Percentiles rank a stretch among this genome's conserved stretches.
phyloP scores from a whole-genome alignment of 2,888 invertebrate genomes.

The Acronicta aceris region DNA sequence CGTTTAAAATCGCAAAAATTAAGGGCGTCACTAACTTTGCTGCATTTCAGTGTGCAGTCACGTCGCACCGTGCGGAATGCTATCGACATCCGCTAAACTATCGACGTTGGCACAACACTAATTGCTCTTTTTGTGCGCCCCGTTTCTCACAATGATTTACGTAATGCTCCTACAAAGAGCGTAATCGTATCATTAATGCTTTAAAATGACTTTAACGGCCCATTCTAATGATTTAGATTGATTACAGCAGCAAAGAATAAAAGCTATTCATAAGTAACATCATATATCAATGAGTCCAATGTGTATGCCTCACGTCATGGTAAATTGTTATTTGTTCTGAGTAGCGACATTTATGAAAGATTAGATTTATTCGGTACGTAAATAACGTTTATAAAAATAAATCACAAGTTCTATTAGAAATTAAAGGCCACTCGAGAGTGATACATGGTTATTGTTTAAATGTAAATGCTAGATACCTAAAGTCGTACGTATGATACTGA shows the following conservation, averaged over 20 bases:
- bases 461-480: neutral
- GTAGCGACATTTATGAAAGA: slow-evolving; percentile 49
- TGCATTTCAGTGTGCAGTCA: slow-evolving; percentile 81
- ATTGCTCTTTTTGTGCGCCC: slow-evolving; percentile 82
- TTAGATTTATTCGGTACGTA: slow-evolving; percentile 47
- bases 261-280: slow-evolving; percentile 53
- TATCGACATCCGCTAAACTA: slow-evolving; percentile 88
- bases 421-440: slow-evolving; percentile 17
- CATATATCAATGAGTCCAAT: slow-evolving; percentile 49
- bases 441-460: slow-evolving; percentile 4
- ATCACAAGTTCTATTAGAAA: slow-evolving; percentile 21
- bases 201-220: slow-evolving; percentile 77
- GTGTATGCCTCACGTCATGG: slow-evolving; percentile 30
- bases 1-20: slow-evolving; percentile 56
- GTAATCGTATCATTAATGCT: slow-evolving; percentile 82
- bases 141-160: slow-evolving; percentile 84
- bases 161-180: slow-evolving; percentile 71
- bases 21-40: slow-evolving; percentile 56
- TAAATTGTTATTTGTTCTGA: slow-evolving; percentile 46
- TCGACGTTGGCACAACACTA: slow-evolving; percentile 86
- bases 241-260: slow-evolving; percentile 67
- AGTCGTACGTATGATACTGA: neutral
- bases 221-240: slow-evolving; percentile 81
- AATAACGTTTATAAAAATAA: slow-evolving; percentile 33
- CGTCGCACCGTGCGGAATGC: slow-evolving; percentile 80